These are phyloP conservation scores for Bombus terrestris DNA, from an alignment of 1,140 invertebrate genomes.

Conservation along the genomic window DNA sequence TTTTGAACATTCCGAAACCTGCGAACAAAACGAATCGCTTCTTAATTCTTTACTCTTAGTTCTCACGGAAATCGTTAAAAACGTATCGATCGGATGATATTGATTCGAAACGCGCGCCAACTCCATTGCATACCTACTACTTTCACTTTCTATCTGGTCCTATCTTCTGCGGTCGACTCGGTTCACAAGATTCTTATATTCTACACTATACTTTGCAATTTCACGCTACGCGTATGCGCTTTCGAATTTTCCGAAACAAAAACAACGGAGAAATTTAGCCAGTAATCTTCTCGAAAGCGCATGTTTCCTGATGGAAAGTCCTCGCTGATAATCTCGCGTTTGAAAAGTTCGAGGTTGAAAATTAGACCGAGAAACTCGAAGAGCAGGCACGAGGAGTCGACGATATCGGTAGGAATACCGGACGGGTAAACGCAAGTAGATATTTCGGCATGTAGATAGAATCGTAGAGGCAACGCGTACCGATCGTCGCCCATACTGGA, in stretches of 20 bases:
- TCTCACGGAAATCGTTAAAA: background rate
- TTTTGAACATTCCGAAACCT: conserved; percentile 89
- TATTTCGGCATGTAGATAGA: too few species aligned
- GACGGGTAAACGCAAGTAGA: background rate
- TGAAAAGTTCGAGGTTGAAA: background rate
- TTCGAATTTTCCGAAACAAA: too few species aligned
- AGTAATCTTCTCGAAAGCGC: background rate
- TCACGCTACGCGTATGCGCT: background rate
- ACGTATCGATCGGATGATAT: background rate
- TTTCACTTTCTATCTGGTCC: conserved; percentile 1
- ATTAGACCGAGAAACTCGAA: too few species aligned
- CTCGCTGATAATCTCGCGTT: background rate
- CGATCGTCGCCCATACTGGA: background rate
- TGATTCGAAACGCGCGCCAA: background rate
- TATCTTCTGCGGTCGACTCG: background rate
- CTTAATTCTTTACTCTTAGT: background rate
- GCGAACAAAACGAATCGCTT: conserved; percentile 52
- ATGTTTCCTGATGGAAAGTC: background rate
- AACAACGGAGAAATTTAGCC: too few species aligned
- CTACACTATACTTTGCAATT: background rate
- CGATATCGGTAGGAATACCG: too few species aligned
- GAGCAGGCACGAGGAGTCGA: too few species aligned
- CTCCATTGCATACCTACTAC: background rate
- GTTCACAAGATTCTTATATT: background rate
- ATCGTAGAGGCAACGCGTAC: background rate